A percentile compares a stretch with the other conserved stretches of the same genome.
These are phyloP conservation scores for Anoplolepis gracilipes DNA, from an alignment of 1,140 invertebrate genomes.

Conservation along the genomic window DNA sequence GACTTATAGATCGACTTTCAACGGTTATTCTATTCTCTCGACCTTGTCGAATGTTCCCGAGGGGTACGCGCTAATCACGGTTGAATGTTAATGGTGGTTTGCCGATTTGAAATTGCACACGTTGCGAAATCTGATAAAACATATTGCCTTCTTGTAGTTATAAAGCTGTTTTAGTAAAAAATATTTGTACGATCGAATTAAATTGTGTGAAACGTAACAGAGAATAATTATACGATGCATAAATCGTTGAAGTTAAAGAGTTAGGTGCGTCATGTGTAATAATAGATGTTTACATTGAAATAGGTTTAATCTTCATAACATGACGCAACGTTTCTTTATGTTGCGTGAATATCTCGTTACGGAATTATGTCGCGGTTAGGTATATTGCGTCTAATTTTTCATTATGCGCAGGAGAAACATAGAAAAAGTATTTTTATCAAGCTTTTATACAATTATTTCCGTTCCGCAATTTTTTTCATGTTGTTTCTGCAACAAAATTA, in stretches of 20 bases:
- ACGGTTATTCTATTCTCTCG: neutral
- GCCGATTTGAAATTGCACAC: slow-evolving; percentile 6
- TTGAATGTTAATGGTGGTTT: slow-evolving; percentile 33
- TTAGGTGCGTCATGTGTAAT: neutral
- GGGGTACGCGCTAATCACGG: neutral
- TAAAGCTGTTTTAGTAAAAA: neutral
- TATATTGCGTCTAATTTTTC: slow-evolving; percentile 31
- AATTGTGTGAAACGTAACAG: neutral
- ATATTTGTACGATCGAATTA: neutral
- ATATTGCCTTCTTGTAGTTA: neutral
- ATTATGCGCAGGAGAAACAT: no score
- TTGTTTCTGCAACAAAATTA: neutral
- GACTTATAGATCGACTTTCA: no score
- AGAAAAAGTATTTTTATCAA: neutral
- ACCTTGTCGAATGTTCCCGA: neutral
- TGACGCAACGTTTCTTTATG: slow-evolving; percentile 19
- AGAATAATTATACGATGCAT: neutral
- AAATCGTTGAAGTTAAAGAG: neutral
- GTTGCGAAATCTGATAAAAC: slow-evolving; percentile 3
- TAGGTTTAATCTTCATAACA: slow-evolving; percentile 17
- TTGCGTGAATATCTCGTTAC: slow-evolving; percentile 3
- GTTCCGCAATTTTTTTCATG: neutral
- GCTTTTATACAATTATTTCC: neutral
- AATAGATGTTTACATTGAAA: slow-evolving; percentile 27
- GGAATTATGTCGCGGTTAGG: neutral